Evolutionary conservation across 2,888 invertebrate genomes (phyloP), one percentile per base, ranked within the genome.

Genomic region (Temnothorax rugatulus): DNA sequence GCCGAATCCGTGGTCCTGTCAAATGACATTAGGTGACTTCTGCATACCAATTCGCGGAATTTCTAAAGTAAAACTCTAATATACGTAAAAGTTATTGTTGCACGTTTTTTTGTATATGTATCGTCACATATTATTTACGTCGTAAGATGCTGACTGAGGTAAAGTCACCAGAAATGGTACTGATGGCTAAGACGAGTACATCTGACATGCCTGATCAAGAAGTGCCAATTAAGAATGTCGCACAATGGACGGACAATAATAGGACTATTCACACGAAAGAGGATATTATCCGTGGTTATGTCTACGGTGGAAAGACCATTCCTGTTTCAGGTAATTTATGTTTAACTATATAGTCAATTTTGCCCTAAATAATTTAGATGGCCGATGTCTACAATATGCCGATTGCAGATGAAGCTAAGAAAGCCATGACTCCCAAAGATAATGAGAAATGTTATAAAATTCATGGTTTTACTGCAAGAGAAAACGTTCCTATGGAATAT

Each of bases 221-320:
- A 81, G 34, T 71, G 1, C 47, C 63, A 21, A 61, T 81, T 47
- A 21, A 83, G 18, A 63, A 59, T 18, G 38, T 86, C 1, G 9
- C 15, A 9, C 47, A 63, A 34, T 82, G 11, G 84, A 86, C 41
- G 54, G 86, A 50, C 57, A 89, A 21, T 66, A 82, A 75, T 52
- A 21, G 18, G 5, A 73, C 59, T 7, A 9, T 29, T n/a, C 82
- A 86, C 18, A 44, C 41, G 0, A 0, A 75, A n/a, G 87, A 90
- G 29, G 77, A 90, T 25, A 85, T 84, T 50, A 84, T 88, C 41
- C 50, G 75, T 74, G 91, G 90, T 15, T 92, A 90, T 38, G 86
- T 88, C 69, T 92, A 90, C 57, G 92, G 91, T 57, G 87, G 84
- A 54, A 87, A 52, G 50, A 87, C 89, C 69, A 82, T 91, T 83